Base-by-base conservation (phyloP, 2,888 invertebrate genomes). In the Sinopyrophorus schimmeli region DNA sequence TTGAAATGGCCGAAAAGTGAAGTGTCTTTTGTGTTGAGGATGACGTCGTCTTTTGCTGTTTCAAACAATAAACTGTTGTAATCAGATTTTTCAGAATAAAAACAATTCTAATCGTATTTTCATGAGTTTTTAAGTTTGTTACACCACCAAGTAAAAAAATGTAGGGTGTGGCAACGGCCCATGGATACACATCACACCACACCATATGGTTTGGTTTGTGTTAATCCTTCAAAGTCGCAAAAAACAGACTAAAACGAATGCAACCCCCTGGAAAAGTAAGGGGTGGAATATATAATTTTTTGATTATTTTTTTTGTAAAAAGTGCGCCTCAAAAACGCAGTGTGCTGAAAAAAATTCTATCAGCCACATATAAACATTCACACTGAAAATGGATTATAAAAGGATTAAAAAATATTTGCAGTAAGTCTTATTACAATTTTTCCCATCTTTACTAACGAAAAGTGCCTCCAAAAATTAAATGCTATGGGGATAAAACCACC, bases 101-200 rank as follows among this genome's bases (percentile, higher is more conserved):
- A 42, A 52, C 46, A 12, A 35, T 39, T 21, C 10, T 24, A 15
- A 43, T 28, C 21, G 24, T 26, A 31, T 16, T 6, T 21, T 6
- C 17, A 43, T 38, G 35, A 7, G 28, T 27, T 39, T 50, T 30
- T 39, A 46, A 18, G n/a, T n/a, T n/a, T n/a, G n/a, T n/a, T n/a
- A n/a, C n/a, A n/a, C n/a, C n/a, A n/a, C n/a, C n/a, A n/a, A n/a
- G n/a, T n/a, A n/a, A n/a, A n/a, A n/a, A n/a, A n/a, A n/a, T n/a
- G 12, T 23, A 52, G 51, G 51, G 47, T 52, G 51, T 52, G 53
- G 47, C 60, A 57, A 11, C 50, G 47, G 18, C 14, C 15, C 27
- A 18, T 18, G 20, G 26, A 18, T 30, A 37, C 23, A 28, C 38
- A 16, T 16, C n/a, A n/a, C n/a, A n/a, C n/a, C n/a, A n/a, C n/a